Conservation (phyloP, 1,140 invertebrate species). For the Daktulosphaira vitifoliae region DNA sequence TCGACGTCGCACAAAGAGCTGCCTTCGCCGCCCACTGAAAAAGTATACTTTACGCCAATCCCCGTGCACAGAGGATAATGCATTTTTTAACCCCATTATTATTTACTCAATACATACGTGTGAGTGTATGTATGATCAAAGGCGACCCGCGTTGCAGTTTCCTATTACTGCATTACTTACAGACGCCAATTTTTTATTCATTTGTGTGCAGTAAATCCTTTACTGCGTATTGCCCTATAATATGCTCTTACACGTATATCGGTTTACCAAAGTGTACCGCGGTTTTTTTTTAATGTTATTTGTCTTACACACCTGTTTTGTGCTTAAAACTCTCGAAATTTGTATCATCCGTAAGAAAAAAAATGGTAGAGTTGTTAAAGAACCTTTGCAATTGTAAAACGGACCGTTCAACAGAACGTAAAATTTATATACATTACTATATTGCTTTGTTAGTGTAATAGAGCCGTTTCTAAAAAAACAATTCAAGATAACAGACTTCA, state of each 20-base stretch:
- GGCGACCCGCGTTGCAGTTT: slow-evolving; percentile 7
- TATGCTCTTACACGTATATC: slow-evolving; percentile 15
- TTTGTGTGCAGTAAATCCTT: slow-evolving; percentile 13
- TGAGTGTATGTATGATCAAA: slow-evolving; percentile 5
- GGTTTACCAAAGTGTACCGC: slow-evolving; percentile 31
- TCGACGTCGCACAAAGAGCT: slow-evolving; percentile 12
- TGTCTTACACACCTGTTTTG: no score
- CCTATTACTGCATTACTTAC: slow-evolving; percentile 4
- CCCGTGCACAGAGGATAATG: slow-evolving; percentile 6
- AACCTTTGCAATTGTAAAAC: no score
- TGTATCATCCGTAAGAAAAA: no score
- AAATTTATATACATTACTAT: no score
- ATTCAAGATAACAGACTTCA: no score
- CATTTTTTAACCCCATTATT: not conserved
- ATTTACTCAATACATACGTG: slow-evolving; percentile 5
- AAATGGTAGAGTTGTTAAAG: no score
- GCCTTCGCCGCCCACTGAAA: slow-evolving; percentile 15
- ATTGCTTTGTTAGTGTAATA: no score
- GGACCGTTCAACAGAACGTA: no score
- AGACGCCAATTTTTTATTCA: slow-evolving; percentile 16
- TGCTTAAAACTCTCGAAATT: no score
- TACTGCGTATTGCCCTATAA: no score
- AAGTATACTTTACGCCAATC: slow-evolving; percentile 11
- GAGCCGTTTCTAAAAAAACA: no score
- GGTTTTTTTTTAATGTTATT: no score